phyloP scores from a whole-genome alignment of 2,888 invertebrate species.

The Elysia crispata region DNA sequence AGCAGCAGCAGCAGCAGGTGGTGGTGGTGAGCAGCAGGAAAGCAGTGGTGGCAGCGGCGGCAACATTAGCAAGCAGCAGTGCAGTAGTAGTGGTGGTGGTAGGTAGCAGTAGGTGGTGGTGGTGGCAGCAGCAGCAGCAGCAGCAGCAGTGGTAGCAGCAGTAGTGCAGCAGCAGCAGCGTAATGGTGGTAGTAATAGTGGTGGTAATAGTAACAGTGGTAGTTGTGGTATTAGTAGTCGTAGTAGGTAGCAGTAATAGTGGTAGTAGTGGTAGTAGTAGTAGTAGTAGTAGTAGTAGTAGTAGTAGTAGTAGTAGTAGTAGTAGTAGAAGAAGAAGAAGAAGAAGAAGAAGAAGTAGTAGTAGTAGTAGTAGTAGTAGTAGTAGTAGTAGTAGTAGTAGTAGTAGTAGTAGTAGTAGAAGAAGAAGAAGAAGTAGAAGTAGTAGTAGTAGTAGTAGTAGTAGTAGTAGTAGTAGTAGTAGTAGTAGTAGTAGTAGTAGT shows the following conservation, averaged over 20 bases:
- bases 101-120: too few species aligned
- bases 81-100: too few species aligned
- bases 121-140: too few species aligned
- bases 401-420: conserved; percentile 4
- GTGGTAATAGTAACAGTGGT: not conserved
- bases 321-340: not conserved
- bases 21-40: too few species aligned
- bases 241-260: too few species aligned
- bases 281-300: conserved; percentile 9
- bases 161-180: too few species aligned
- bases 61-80: too few species aligned
- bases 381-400: conserved; percentile 1
- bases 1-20: too few species aligned
- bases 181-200: not conserved
- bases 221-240: too few species aligned
- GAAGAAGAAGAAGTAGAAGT: not conserved
- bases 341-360: not conserved
- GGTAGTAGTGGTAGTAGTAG: conserved; percentile 1
- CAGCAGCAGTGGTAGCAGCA: too few species aligned
- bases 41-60: too few species aligned
- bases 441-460: conserved; percentile 9
- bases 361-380: not conserved
- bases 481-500: conserved; percentile 9
- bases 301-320: conserved; percentile 4
- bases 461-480: conserved; percentile 9